Conservation (phyloP, 2,888 invertebrate species). For the Prosapia bicincta region DNA sequence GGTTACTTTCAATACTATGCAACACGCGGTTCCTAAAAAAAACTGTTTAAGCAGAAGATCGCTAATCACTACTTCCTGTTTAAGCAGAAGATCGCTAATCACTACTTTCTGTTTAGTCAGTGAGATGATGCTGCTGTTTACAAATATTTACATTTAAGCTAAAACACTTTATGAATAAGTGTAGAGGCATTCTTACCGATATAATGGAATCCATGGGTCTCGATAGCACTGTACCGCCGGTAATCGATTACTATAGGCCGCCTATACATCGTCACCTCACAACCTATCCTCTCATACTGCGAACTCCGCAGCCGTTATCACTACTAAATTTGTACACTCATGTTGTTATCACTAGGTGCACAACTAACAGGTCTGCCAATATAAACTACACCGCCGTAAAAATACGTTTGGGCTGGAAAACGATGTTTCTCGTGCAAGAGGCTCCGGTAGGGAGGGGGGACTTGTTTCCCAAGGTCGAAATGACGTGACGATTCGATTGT, state of each 20-base stretch:
- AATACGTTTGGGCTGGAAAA: neutral
- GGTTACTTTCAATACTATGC: too few relatives aligned
- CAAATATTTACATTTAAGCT: too few relatives aligned
- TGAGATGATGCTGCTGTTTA: too few relatives aligned
- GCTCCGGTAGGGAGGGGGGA: neutral
- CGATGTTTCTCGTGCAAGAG: neutral
- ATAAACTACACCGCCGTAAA: neutral
- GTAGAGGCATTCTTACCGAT: slow-evolving; percentile 16
- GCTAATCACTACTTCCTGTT: too few relatives aligned
- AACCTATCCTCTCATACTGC: neutral
- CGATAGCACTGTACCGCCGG: slow-evolving; percentile 19
- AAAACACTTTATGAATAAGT: too few relatives aligned
- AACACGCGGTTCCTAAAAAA: too few relatives aligned
- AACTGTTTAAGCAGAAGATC: too few relatives aligned
- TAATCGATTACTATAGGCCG: slow-evolving; percentile 21
- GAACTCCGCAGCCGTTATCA: neutral
- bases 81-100: too few relatives aligned
- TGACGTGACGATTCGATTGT: neutral
- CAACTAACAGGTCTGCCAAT: neutral
- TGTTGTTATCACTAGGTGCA: neutral
- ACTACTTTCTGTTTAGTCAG: too few relatives aligned
- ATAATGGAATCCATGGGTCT: slow-evolving; percentile 11
- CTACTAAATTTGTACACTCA: neutral
- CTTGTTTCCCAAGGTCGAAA: neutral
- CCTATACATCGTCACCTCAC: slow-evolving; percentile 13